Evolutionary conservation across 2,888 invertebrate genomes (phyloP).

Genomic region (Drosophila borborema): DNA sequence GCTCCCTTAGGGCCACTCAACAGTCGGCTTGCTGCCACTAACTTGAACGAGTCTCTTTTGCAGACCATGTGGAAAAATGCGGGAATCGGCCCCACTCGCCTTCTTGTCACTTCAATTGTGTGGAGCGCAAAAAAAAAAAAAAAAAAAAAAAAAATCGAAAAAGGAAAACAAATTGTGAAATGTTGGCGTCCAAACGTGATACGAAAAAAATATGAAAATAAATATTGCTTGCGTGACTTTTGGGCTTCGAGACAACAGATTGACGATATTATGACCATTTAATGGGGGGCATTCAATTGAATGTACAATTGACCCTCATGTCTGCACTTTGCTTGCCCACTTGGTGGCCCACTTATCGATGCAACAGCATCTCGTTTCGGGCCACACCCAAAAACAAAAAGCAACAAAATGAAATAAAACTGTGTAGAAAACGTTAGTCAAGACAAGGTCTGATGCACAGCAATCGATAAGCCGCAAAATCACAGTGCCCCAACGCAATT

Average conservation of each 20-base stretch:
- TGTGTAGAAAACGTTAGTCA: not conserved
- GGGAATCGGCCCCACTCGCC: slow-evolving; percentile 47
- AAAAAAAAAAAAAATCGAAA: slow-evolving; percentile 16
- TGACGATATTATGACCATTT: slow-evolving; percentile 34
- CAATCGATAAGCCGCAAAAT: slow-evolving; percentile 46
- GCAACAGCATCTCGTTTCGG: slow-evolving; percentile 37
- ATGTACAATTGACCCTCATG: slow-evolving; percentile 67
- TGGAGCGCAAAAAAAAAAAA: slow-evolving; percentile 36
- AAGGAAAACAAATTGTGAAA: slow-evolving; percentile 28
- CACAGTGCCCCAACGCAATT: slow-evolving; percentile 48
- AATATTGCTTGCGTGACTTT: slow-evolving; percentile 49
- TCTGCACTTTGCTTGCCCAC: slow-evolving; percentile 58
- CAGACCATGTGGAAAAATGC: slow-evolving; percentile 72
- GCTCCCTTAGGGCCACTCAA: slow-evolving; percentile 56
- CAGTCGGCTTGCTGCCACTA: slow-evolving; percentile 34
- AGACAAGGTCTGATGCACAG: slow-evolving; percentile 49
- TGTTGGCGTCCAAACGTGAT: slow-evolving; percentile 1
- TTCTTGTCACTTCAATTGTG: slow-evolving; percentile 57
- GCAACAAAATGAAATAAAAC: not conserved
- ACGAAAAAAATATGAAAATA: slow-evolving; percentile 31
- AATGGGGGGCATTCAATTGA: slow-evolving; percentile 47
- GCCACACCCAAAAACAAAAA: slow-evolving; percentile 26
- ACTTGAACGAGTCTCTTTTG: slow-evolving; percentile 57
- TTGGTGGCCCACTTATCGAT: slow-evolving; percentile 34
- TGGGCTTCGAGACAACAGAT: slow-evolving; percentile 22